Base-by-base conservation (phyloP, 2,888 invertebrate species). In the Chalcosyrphus nemorum region DNA sequence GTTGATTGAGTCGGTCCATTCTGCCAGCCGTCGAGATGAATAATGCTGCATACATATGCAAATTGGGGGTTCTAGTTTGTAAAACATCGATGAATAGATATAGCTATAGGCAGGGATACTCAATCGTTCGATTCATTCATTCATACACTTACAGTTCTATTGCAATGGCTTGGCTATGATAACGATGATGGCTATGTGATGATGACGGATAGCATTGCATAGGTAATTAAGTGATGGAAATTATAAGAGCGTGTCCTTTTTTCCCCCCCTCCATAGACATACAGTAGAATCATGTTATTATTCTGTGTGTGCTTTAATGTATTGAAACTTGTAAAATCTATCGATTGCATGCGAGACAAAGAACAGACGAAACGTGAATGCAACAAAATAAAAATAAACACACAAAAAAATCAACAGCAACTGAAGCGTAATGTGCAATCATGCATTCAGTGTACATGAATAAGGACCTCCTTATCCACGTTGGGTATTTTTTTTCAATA, bases 31-130 rank as follows among this genome's bases (percentile, higher is more conserved):
- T 11, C 9, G 13, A 2, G 27, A 38, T 5, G n/a, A 4, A 38
- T 13, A 2, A n/a, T 2, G 13, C 35, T n/a, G 1, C 9, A 5
- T 9, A 27, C 9, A 13, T 29, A 61, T 61, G 29, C 29, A 61
- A 59, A 61, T 71, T 59, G 59, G 27, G 19, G 50, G 52, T 29
- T 38, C 59, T 50, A 50, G 41, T 29, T 71, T 61, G 35, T 68
- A 32, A 68, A 68, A 32, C 56, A 68, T 56, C 29, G 4, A 61
- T 41, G n/a, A 43, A 41, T 43, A 21, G 13, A 59, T 17, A 57
- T 27, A 3, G 6, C 3, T 38, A 21, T 24, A 41, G 7, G 13
- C 24, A 21, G 24, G 21, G 47, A 47, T 24, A 47, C n/a, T 47
- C 9, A 24, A 17, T 47, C 21, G 24, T 9, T 3, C n/a, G 5